These are phyloP conservation scores for Sabellastarte sp. DNA, from an alignment of 2,888 invertebrate genomes.

Conservation along the genomic window DNA sequence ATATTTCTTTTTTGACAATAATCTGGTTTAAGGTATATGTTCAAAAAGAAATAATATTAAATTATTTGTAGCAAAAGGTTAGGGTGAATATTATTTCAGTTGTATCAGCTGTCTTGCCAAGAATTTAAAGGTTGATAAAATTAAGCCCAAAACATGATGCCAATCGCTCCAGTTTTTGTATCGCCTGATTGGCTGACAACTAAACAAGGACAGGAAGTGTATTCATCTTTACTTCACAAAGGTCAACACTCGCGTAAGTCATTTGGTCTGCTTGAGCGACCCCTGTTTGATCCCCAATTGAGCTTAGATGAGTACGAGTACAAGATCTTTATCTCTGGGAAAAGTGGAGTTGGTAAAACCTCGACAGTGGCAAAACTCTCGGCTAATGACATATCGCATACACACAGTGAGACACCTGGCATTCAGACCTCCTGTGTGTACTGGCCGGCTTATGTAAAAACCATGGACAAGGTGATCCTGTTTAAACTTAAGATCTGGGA, in stretches of 20 bases:
- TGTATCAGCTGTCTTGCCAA: too few relatives aligned
- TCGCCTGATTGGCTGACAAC: not conserved
- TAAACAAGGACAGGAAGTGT: not conserved
- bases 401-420: conserved; percentile 60
- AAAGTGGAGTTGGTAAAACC: conserved; percentile 65
- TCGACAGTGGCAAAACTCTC: conserved; percentile 63
- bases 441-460: conserved; percentile 66
- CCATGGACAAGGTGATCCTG: conserved; percentile 62
- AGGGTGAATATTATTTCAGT: too few relatives aligned
- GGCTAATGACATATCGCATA: conserved; percentile 58
- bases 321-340: conserved; percentile 65
- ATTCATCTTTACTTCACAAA: not conserved
- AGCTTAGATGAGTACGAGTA: conserved; percentile 64
- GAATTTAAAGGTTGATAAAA: too few relatives aligned
- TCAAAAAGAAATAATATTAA: too few relatives aligned
- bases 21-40: too few relatives aligned
- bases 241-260: not conserved
- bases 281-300: conserved; percentile 59
- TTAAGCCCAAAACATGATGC: too few relatives aligned
- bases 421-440: conserved; percentile 64
- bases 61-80: too few relatives aligned
- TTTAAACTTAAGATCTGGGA: conserved; percentile 67
- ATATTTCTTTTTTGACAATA: too few relatives aligned
- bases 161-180: not conserved
- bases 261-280: conserved; percentile 60